These are phyloP conservation scores for Bothrops jararaca DNA, from an alignment of 2,113 vertebrate species.

Conservation along the genomic window DNA sequence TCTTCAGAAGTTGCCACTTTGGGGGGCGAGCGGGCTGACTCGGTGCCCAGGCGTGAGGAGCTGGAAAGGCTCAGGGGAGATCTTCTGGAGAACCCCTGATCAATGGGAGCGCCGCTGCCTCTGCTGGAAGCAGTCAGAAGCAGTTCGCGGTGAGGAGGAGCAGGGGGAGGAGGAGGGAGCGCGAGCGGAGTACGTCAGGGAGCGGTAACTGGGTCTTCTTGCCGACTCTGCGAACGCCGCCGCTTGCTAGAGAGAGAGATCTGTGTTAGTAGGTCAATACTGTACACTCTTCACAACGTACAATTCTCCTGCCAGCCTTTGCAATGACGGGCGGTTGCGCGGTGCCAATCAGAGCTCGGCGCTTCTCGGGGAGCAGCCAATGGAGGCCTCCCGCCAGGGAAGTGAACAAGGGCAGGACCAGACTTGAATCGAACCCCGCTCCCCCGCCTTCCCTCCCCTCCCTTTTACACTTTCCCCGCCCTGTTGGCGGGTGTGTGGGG, in stretches of 20 bases:
- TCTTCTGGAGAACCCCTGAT: neutral
- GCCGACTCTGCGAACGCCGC: conserved; percentile 28
- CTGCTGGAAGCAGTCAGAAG: neutral
- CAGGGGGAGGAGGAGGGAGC: neutral
- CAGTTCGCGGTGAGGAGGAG: neutral
- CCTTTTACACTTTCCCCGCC: neutral
- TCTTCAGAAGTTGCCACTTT: neutral
- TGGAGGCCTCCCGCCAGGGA: conserved; percentile 33
- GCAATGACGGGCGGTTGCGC: conserved; percentile 54
- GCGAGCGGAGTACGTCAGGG: neutral
- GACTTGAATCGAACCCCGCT: neutral
- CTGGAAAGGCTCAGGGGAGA: neutral
- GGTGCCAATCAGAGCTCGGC: conserved; percentile 58
- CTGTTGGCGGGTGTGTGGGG: conserved; percentile 27
- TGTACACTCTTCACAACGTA: conserved; percentile 57
- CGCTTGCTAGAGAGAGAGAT: conserved; percentile 74
- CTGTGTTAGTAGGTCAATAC: conserved; percentile 95
- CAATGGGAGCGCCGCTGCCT: neutral
- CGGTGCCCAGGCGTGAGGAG: neutral
- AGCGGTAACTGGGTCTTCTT: neutral
- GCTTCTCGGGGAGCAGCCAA: conserved; percentile 49
- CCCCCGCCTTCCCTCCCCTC: neutral
- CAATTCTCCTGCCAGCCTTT: conserved; percentile 64
- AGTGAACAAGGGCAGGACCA: conserved; percentile 32
- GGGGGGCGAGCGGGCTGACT: conserved; percentile 35